Conservation (phyloP, 2,797 vertebrate species). For the Lepus oiostolus region DNA sequence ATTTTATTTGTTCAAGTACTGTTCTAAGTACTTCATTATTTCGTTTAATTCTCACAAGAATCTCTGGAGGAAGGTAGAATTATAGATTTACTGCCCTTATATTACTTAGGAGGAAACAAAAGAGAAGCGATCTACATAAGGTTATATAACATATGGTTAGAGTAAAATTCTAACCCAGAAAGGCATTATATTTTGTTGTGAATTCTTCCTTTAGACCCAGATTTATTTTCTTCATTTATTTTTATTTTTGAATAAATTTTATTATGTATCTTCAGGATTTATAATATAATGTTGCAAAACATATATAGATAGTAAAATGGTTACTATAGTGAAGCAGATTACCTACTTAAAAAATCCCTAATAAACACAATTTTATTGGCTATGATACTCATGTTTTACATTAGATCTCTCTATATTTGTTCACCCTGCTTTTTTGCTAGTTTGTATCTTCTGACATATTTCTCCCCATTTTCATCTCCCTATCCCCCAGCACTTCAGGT, state of each 20-base stretch:
- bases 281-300: not conserved
- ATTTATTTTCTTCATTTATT: too few species aligned
- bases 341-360: not conserved
- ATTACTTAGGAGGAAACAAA: not conserved
- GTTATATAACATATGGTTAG: not conserved
- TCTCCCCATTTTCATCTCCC: not conserved
- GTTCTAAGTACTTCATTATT: not conserved
- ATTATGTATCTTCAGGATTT: not conserved
- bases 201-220: not conserved
- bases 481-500: not conserved
- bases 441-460: not conserved
- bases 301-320: not conserved
- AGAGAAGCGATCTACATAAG: not conserved
- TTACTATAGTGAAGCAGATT: not conserved
- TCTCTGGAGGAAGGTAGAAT: not conserved
- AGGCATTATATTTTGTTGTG: not conserved
- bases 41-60: slow-evolving; percentile 15
- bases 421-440: not conserved
- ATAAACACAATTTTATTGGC: not conserved
- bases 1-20: not conserved
- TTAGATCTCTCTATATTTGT: not conserved
- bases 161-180: not conserved
- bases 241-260: not conserved
- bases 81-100: not conserved
- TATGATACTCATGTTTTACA: not conserved